Evolutionary conservation across 2,113 vertebrate genomes (phyloP).

Genomic region (Polypterus senegalus): DNA sequence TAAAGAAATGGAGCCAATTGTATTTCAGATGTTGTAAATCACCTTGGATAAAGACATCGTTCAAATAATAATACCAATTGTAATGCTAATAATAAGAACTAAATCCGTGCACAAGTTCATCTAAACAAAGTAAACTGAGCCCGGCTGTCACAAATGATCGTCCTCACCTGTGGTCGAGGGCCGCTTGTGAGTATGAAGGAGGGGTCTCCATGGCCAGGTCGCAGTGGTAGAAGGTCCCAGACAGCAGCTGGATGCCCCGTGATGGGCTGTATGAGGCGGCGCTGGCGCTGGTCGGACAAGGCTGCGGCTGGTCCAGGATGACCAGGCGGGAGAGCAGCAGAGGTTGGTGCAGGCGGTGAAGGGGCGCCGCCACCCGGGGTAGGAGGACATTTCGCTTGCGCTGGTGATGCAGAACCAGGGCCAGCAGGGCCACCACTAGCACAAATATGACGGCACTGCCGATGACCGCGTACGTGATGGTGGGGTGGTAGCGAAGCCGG

Average conservation of each 20-base stretch:
- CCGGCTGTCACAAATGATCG: background rate
- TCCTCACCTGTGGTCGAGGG: conserved; percentile 74
- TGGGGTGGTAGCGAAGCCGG: conserved; percentile 84
- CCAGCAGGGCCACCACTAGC: conserved; percentile 80
- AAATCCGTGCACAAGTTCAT: background rate
- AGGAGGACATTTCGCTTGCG: conserved; percentile 83
- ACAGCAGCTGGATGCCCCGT: conserved; percentile 74
- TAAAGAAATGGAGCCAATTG: background rate
- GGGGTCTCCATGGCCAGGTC: conserved; percentile 65
- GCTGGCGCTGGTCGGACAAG: conserved; percentile 54
- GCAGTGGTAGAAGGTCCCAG: conserved; percentile 57
- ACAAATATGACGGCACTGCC: conserved; percentile 90
- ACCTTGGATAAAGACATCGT: accelerated
- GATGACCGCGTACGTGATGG: conserved; percentile 87
- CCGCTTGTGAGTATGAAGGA: conserved; percentile 84
- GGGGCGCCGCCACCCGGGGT: conserved; percentile 55
- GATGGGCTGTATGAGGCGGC: conserved; percentile 68
- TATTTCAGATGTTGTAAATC: background rate
- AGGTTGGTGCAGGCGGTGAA: conserved; percentile 75
- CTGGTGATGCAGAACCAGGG: conserved; percentile 86
- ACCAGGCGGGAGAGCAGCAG: conserved; percentile 86
- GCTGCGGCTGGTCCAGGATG: conserved; percentile 76
- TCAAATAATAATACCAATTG: background rate
- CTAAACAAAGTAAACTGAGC: accelerated
- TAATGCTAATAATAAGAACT: background rate